Evolutionary conservation across 1,140 invertebrate genomes (phyloP).

Genomic region (Ips nitidus): DNA sequence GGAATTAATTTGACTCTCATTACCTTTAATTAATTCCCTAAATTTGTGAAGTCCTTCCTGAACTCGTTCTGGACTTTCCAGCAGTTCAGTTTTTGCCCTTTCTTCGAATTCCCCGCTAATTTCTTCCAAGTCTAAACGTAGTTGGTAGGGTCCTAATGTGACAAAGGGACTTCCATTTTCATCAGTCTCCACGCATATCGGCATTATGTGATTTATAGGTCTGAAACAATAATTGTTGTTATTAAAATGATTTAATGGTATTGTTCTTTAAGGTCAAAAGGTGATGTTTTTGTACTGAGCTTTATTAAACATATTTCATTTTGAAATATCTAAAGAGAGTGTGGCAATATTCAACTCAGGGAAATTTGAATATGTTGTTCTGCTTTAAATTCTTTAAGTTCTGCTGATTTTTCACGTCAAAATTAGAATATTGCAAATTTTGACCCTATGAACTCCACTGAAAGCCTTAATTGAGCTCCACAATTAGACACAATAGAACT

Average conservation of each 20-base stretch:
- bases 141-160: constrained; percentile 41
- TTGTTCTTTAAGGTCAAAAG: not conserved
- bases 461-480: no score
- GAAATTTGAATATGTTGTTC: no score
- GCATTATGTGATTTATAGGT: constrained; percentile 20
- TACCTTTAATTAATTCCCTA: constrained; percentile 62
- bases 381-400: no score
- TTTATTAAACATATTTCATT: no score
- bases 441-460: no score
- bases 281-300: no score
- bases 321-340: no score
- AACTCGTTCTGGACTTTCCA: constrained; percentile 66
- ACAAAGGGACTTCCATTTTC: constrained; percentile 47
- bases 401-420: no score
- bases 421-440: no score
- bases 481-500: no score
- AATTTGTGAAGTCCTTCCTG: constrained; percentile 60
- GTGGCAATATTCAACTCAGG: no score
- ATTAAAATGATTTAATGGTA: not conserved
- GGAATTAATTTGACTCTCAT: not conserved
- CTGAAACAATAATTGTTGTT: not conserved
- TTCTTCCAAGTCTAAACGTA: constrained; percentile 49
- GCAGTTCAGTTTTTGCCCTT: constrained; percentile 64
- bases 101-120: constrained; percentile 51
- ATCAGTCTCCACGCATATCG: constrained; percentile 34